Evolutionary conservation across 2,888 invertebrate genomes (phyloP), one percentile per base, ranked within the genome.

Genomic region (Diadegma fenestrale): DNA sequence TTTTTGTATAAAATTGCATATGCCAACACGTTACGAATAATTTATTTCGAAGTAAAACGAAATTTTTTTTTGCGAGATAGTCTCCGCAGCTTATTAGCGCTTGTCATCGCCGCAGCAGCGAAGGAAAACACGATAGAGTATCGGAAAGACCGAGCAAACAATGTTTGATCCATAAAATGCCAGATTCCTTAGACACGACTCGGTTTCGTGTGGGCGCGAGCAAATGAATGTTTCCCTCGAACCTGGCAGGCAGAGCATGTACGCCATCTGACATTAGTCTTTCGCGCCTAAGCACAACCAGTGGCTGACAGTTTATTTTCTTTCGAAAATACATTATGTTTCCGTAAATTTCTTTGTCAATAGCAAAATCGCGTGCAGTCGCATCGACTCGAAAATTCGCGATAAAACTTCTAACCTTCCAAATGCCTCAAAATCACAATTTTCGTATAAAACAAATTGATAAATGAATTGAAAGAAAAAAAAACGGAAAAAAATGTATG

Each of bases 111-210:
- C 37, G 2, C 37, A 14, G 4, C n/a, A 43, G 43, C n/a, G 43
- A 68, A 22, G 17, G 45, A 33, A 43, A 19, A 17, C 17, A 43
- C 8, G 26, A 41, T 26, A 58, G 26, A 19, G 22, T 7, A 26
- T 41, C 5, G 1, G 26, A 68, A 19, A 43, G 26, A n/a, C 17
- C 37, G 8, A 41, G n/a, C 17, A 26, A 30, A 45, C 26, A 69
- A 81, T 87, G 88, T 88, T 88, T 88, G 84, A 88, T 88, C 88
- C 68, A 87, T 88, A 86, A n/a, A n/a, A 76, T 73, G 37, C 30
- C 37, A 14, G 85, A 61, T 81, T 86, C 84, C 88, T 86, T 87
- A 82, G 87, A 84, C 68, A 88, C 87, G 84, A 69, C 82, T 82
- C 78, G 76, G 76, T 48, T 48, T 30, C 48, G 30, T 8, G 51